A percentile compares a stretch with the other conserved stretches of the same genome.
Conservation (phyloP, 2,797 vertebrate species). For the Anguilla pacifica region DNA sequence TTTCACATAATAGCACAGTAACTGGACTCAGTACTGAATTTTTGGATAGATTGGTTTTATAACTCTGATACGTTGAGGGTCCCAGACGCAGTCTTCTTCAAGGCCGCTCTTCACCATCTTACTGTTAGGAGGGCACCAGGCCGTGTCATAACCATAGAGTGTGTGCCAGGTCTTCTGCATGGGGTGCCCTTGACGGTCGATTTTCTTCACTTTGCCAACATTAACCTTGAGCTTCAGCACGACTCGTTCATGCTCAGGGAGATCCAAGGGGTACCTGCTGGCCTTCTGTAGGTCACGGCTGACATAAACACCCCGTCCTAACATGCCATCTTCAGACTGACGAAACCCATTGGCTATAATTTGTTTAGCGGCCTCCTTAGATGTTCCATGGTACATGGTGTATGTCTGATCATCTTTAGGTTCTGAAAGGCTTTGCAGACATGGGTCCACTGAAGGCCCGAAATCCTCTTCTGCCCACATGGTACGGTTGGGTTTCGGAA, state of each 20-base stretch:
- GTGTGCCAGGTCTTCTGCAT: too few species aligned
- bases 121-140: slow-evolving; percentile 18
- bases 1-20: too few species aligned
- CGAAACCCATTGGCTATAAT: slow-evolving; percentile 38
- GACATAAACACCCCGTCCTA: slow-evolving; percentile 66
- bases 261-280: slow-evolving; percentile 43
- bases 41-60: fast-evolving
- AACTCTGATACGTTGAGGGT: slow-evolving; percentile 39
- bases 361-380: fast-evolving
- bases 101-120: neutral
- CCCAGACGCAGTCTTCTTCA: slow-evolving; percentile 69
- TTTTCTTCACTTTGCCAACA: too few species aligned
- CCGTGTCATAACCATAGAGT: too few species aligned
- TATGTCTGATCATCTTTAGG: slow-evolving; percentile 29
- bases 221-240: too few species aligned
- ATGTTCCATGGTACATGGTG: slow-evolving; percentile 70
- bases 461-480: slow-evolving; percentile 56
- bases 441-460: neutral
- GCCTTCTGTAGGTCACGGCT: slow-evolving; percentile 67
- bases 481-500: neutral
- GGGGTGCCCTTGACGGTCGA: too few species aligned
- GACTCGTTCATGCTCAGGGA: neutral
- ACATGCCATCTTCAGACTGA: slow-evolving; percentile 48
- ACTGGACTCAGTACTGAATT: too few species aligned
- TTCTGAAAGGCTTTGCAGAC: neutral